phyloP scores from a whole-genome alignment of 1,140 invertebrate genomes.

The Popillia japonica region DNA sequence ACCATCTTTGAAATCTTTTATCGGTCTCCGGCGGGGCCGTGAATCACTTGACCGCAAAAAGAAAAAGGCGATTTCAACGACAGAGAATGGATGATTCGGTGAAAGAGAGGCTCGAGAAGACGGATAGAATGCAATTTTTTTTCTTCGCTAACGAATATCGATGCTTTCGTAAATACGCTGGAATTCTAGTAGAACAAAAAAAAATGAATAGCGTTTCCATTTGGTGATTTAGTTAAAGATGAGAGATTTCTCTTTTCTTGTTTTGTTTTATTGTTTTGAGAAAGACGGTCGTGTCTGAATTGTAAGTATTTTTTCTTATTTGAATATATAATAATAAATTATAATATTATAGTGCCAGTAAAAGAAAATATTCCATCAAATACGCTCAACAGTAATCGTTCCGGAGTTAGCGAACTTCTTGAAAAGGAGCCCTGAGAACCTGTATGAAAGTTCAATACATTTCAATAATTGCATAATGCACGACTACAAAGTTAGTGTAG shows the following conservation, averaged over 20 bases:
- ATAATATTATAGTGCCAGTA: no score
- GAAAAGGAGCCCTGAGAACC: not conserved
- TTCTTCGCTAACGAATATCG: not conserved
- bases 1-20: not conserved
- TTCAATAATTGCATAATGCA: constrained; percentile 6
- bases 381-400: no score
- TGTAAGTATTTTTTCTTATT: no score
- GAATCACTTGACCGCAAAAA: constrained; percentile 17
- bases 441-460: not conserved
- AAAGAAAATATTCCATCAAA: no score
- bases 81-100: not conserved
- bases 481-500: not conserved
- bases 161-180: not conserved
- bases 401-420: not conserved
- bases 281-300: not conserved
- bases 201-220: not conserved
- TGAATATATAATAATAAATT: no score
- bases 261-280: not conserved
- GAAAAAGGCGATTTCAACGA: not conserved
- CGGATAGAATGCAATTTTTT: not conserved
- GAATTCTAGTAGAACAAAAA: not conserved
- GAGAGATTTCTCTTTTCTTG: not conserved
- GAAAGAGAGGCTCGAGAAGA: not conserved
- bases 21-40: not conserved
- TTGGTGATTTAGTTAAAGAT: not conserved